Percentiles rank a stretch among this genome's conserved stretches.
phyloP scores from a whole-genome alignment of 1,140 invertebrate genomes.

The Rhizoglyphus robini region DNA sequence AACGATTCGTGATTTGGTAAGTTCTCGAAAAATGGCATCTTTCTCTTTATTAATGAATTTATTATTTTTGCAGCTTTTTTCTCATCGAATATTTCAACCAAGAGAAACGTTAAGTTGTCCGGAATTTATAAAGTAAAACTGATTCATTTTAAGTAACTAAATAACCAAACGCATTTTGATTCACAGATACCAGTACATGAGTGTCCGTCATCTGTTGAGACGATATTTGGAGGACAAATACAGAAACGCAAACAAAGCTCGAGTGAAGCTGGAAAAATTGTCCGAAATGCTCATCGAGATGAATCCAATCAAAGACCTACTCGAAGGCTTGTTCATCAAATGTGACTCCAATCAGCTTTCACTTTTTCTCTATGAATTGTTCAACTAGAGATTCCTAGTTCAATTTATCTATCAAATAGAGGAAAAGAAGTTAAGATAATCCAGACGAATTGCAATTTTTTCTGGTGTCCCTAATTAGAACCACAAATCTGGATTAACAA shows the following conservation, averaged over 20 bases:
- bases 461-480: no score
- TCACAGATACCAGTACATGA: background rate
- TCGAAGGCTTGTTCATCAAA: background rate
- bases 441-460: no score
- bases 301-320: background rate
- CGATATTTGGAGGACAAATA: background rate
- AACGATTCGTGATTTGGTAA: constrained; percentile 1
- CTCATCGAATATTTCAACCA: background rate
- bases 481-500: no score
- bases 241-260: background rate
- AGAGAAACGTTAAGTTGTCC: background rate
- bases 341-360: background rate
- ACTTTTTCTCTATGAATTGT: background rate
- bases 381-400: no score
- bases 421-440: no score
- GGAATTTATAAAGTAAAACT: background rate
- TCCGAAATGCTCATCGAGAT: background rate
- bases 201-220: background rate
- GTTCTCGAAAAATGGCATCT: no score
- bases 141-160: background rate
- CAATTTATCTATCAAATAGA: no score
- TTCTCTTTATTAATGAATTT: background rate
- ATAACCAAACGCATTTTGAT: background rate
- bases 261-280: background rate
- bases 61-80: background rate